Base-by-base conservation (phyloP, 1,140 invertebrate species). In the Pseudomyrmex gracilis region DNA sequence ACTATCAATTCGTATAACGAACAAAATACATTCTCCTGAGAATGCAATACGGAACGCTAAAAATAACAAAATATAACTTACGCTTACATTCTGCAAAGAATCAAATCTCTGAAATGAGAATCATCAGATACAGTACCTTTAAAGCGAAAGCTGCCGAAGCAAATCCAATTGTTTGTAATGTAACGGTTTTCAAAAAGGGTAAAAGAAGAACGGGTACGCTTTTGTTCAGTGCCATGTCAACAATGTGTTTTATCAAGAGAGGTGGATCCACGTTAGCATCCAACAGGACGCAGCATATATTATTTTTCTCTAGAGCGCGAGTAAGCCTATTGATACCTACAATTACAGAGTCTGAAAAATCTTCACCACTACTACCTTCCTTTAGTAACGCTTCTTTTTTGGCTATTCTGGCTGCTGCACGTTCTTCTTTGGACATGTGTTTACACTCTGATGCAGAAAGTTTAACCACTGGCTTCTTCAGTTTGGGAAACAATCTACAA, bases 291-390 rank as follows among this genome's bases (percentile, higher is more conserved):
- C 89, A 93, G 57, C 88, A 90, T 4, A 92, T 3, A n/a, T 83
- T 83, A 4, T 91, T 45, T 43, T 91, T 94, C 77, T 94, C 94
- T 58, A 94, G 73, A 20, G 89, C 76, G 20, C 91, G 87, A 53
- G 93, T 94, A 4, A 93, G 88, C 51, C 83, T 86, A 90, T 94
- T 94, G 1, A 94, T 85, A 70, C 94, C 94, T 34, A 93, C 70
- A 43, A 92, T 61, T 17, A 94, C 49, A 24, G 83, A 86, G 58
- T 91, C 93, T 94, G 80, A 83, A 90, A 60, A 63, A n/a, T 83
- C 60, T 10, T 82, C 51, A 51, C 85, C 53, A 12, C 63, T 22
- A 13, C 66, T 34, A 58, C 55, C 34, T 57, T 80, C 58, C n/a
- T 82, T 51, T 15, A 73, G 13, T 47, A 85, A 24, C 57, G 55